phyloP scores from a whole-genome alignment of 2,113 vertebrate species.

The Falcunculus frontatus region DNA sequence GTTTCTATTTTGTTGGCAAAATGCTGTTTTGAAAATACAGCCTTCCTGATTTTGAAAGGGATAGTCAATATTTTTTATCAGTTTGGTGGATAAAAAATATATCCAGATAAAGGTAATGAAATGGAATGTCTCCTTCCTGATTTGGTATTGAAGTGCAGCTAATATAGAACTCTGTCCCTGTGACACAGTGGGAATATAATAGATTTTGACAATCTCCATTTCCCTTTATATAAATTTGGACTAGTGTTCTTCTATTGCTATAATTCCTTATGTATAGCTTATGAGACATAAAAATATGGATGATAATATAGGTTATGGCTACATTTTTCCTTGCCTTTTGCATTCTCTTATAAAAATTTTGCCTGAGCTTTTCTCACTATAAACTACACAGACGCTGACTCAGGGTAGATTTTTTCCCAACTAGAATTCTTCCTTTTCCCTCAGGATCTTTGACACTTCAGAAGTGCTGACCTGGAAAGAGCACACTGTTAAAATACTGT shows the following conservation, averaged over 20 bases:
- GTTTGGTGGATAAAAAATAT: background rate
- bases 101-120: background rate
- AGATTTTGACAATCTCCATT: background rate
- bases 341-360: background rate
- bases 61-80: background rate
- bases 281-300: background rate
- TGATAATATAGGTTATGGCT: background rate
- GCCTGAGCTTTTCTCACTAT: background rate
- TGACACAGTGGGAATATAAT: background rate
- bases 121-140: background rate
- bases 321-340: background rate
- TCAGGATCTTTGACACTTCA: background rate
- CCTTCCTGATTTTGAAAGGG: background rate
- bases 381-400: background rate
- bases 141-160: background rate
- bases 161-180: background rate
- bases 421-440: background rate
- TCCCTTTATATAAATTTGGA: background rate
- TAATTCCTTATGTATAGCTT: background rate
- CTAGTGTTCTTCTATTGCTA: background rate
- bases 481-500: background rate
- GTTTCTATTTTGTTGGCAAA: background rate
- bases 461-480: constrained; percentile 2
- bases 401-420: background rate
- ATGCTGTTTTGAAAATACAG: background rate